These are phyloP conservation scores for Pleuronectes platessa DNA, from an alignment of 2,113 vertebrate species.

Conservation along the genomic window DNA sequence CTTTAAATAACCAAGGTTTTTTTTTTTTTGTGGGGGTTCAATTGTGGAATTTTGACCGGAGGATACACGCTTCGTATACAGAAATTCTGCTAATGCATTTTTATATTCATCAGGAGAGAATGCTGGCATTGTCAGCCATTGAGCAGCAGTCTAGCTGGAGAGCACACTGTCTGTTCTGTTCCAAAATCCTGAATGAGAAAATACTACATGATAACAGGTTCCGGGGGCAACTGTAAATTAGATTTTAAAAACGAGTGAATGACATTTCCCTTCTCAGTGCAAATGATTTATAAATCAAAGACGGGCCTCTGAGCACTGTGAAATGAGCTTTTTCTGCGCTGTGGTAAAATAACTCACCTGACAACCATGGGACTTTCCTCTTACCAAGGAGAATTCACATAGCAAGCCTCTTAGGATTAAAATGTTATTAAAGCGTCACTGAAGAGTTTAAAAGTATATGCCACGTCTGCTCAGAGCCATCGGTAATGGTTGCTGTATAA, in stretches of 20 bases:
- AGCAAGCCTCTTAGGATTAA: constrained; percentile 28
- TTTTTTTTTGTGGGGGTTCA: too few species aligned
- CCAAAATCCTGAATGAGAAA: constrained; percentile 34
- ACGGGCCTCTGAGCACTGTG: constrained; percentile 58
- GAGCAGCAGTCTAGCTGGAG: constrained; percentile 27
- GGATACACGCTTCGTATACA: not conserved
- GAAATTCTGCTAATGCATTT: constrained; percentile 14
- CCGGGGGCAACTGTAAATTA: constrained; percentile 58
- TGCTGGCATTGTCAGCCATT: constrained; percentile 8
- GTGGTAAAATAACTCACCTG: constrained; percentile 51
- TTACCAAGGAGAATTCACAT: constrained; percentile 23
- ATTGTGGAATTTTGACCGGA: constrained; percentile 12
- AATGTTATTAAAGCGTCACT: constrained; percentile 22
- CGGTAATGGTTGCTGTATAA: constrained; percentile 13
- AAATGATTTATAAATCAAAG: constrained; percentile 69
- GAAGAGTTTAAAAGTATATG: constrained; percentile 14
- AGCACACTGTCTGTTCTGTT: constrained; percentile 22
- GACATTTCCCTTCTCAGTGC: constrained; percentile 58
- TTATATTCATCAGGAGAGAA: constrained; percentile 29
- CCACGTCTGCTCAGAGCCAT: constrained; percentile 1
- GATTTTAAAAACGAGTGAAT: constrained; percentile 68
- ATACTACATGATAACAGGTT: constrained; percentile 46
- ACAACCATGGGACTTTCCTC: constrained; percentile 43
- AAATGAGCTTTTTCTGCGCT: constrained; percentile 61
- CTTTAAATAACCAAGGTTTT: not conserved